phyloP scores from a whole-genome alignment of 2,888 invertebrate genomes.

The Mythimna ferrago region DNA sequence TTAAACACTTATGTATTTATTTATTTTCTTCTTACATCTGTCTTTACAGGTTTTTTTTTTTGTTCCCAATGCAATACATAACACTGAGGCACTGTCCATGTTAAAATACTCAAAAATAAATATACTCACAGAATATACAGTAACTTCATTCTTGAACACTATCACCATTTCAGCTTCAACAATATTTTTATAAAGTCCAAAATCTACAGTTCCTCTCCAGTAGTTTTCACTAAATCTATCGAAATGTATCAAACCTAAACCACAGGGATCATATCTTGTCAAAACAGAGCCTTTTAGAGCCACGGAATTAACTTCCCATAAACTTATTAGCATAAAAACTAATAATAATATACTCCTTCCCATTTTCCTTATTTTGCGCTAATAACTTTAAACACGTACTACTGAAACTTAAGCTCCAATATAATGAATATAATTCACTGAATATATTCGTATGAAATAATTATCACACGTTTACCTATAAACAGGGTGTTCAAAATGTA shows the following conservation, averaged over 20 bases:
- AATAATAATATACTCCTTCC: constrained; percentile 36
- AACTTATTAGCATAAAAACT: constrained; percentile 51
- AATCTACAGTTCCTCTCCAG: constrained; percentile 80
- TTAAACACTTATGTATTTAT: no score
- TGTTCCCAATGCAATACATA: background rate
- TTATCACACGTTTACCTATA: constrained; percentile 47
- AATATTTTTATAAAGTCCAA: constrained; percentile 76
- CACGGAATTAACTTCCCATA: constrained; percentile 73
- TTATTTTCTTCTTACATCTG: no score
- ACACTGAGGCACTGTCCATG: background rate
- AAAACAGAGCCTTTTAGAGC: constrained; percentile 78
- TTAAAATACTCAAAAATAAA: background rate
- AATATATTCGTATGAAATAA: constrained; percentile 32
- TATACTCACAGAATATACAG: constrained; percentile 76
- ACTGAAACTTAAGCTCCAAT: constrained; percentile 17
- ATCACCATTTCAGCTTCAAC: constrained; percentile 74
- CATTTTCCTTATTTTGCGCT: constrained; percentile 20
- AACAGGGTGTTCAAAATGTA: constrained; percentile 71
- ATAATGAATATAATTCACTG: background rate
- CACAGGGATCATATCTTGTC: constrained; percentile 84
- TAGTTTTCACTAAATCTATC: constrained; percentile 74
- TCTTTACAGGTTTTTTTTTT: no score
- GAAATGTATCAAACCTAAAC: constrained; percentile 81
- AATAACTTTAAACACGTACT: constrained; percentile 11
- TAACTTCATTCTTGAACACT: constrained; percentile 75